Conservation (phyloP, 2,888 invertebrate genomes). For the Thera obeliscata region DNA sequence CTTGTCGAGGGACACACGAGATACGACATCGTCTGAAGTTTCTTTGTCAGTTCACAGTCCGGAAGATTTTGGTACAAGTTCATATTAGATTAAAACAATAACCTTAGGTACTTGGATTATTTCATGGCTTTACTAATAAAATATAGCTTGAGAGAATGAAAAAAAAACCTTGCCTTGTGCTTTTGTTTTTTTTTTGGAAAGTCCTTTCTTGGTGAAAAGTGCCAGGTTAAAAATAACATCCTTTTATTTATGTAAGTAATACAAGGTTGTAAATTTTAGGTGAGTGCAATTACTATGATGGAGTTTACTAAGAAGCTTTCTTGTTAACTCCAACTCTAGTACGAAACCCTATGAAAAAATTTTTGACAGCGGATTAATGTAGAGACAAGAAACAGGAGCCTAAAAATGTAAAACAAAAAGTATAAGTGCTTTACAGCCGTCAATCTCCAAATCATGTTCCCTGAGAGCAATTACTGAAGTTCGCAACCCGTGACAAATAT, state of each 20-base stretch:
- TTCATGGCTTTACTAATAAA: too few species aligned
- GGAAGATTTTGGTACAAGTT: slow-evolving; percentile 11
- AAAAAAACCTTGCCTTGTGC: too few species aligned
- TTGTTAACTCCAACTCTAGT: not conserved
- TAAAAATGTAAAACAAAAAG: slow-evolving; percentile 29
- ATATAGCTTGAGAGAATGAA: too few species aligned
- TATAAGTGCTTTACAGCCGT: slow-evolving; percentile 31
- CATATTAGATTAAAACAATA: slow-evolving; percentile 1
- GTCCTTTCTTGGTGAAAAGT: too few species aligned
- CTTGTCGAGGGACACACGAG: slow-evolving; percentile 48
- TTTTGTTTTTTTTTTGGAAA: too few species aligned
- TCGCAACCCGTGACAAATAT: slow-evolving; percentile 75
- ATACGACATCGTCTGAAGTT: slow-evolving; percentile 38
- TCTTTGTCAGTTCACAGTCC: slow-evolving; percentile 36
- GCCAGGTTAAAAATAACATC: too few species aligned
- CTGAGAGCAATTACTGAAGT: slow-evolving; percentile 79
- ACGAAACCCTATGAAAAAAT: slow-evolving; percentile 11
- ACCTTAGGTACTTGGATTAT: too few species aligned
- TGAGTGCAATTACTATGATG: too few species aligned
- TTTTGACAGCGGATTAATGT: slow-evolving; percentile 25
- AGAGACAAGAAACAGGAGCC: slow-evolving; percentile 12
- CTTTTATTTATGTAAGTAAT: too few species aligned
- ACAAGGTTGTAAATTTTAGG: too few species aligned
- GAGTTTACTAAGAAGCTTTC: too few species aligned
- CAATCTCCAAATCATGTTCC: slow-evolving; percentile 53